Evolutionary conservation across 1,140 invertebrate genomes (phyloP).

Genomic region (Nephotettix cincticeps): DNA sequence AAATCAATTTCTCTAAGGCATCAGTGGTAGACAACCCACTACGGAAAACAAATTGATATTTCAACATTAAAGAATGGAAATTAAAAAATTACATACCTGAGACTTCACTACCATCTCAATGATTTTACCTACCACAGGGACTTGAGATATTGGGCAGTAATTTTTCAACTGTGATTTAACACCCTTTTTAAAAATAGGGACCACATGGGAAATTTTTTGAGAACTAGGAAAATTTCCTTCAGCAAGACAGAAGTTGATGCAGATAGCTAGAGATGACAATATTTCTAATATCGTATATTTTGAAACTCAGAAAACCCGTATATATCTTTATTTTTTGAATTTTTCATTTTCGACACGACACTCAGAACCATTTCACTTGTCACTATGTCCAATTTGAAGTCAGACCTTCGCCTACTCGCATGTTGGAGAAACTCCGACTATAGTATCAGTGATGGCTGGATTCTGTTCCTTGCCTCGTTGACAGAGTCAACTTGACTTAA

Average conservation of each 20-base stretch:
- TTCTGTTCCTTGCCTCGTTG: not conserved
- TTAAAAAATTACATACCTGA: not conserved
- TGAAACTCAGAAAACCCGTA: not conserved
- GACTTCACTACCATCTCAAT: not conserved
- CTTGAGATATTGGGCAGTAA: not conserved
- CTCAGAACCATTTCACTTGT: not conserved
- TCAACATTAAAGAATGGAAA: not conserved
- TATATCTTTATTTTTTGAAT: not conserved
- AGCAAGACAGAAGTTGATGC: not conserved
- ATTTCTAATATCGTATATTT: not conserved
- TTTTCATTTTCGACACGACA: not conserved
- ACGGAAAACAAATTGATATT: not conserved
- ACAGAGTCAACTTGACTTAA: too few relatives aligned
- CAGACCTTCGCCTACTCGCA: not conserved
- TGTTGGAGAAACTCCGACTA: not conserved
- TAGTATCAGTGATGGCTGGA: not conserved
- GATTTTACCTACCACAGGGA: not conserved
- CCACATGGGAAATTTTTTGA: constrained; percentile 2
- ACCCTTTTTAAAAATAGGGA: not conserved
- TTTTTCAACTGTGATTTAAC: not conserved
- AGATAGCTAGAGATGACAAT: not conserved
- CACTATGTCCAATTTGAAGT: not conserved
- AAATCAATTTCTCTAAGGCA: not conserved
- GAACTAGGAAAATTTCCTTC: not conserved
- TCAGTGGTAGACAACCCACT: not conserved